Conservation (phyloP, 2,113 vertebrate genomes). For the Sylvilagus bachmani region DNA sequence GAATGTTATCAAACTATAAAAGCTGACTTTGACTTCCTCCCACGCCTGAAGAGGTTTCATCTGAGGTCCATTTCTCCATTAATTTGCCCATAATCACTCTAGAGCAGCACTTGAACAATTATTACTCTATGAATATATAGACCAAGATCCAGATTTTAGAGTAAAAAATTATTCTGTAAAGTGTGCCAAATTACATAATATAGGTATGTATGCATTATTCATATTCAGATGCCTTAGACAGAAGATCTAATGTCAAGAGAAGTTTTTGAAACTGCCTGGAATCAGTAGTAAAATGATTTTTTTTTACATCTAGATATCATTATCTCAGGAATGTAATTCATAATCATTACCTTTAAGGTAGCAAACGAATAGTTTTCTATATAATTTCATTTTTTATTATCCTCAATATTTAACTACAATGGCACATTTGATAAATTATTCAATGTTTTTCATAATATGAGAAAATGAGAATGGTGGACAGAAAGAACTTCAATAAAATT, state of each 20-base stretch:
- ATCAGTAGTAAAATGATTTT: slow-evolving; percentile 51
- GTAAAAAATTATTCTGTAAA: slow-evolving; percentile 65
- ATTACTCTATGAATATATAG: background rate
- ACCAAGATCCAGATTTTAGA: slow-evolving; percentile 44
- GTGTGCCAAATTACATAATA: slow-evolving; percentile 32
- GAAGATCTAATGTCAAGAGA: slow-evolving; percentile 30
- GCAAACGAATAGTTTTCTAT: slow-evolving; percentile 55
- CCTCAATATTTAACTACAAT: slow-evolving; percentile 67
- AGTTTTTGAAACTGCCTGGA: slow-evolving; percentile 39
- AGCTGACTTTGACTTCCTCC: background rate
- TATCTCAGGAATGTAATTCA: slow-evolving; percentile 30
- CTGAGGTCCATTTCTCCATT: slow-evolving; percentile 25
- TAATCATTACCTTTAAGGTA: slow-evolving; percentile 43
- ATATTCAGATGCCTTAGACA: background rate
- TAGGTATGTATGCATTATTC: background rate
- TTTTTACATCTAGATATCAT: slow-evolving; percentile 28
- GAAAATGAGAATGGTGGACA: background rate
- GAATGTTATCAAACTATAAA: slow-evolving; percentile 34
- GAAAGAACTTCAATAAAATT: slow-evolving; percentile 7
- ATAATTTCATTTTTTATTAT: slow-evolving; percentile 25
- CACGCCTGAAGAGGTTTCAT: slow-evolving; percentile 65
- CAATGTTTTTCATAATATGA: background rate
- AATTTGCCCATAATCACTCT: slow-evolving; percentile 56
- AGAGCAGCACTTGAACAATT: slow-evolving; percentile 52
- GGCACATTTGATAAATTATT: slow-evolving; percentile 46